phyloP scores from a whole-genome alignment of 2,797 vertebrate genomes.

The Emydoidea blandingii region DNA sequence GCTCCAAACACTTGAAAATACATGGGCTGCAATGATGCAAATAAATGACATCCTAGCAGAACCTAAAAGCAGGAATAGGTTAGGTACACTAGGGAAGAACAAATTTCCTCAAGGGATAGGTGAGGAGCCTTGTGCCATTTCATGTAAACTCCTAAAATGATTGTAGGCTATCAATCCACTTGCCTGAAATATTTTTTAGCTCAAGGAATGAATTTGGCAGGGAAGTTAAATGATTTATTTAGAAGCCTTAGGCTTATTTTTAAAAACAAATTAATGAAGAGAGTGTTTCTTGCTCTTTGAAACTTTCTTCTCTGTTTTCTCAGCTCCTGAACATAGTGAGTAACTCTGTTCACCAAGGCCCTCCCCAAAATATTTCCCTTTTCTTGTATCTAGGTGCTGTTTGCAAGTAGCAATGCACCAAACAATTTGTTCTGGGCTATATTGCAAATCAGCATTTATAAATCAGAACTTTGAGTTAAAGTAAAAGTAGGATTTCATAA shows the following conservation, averaged over 20 bases:
- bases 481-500: slow-evolving; percentile 70
- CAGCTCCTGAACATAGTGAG: background rate
- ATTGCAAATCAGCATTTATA: slow-evolving; percentile 62
- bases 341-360: background rate
- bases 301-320: background rate
- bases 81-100: slow-evolving; percentile 36
- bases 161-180: slow-evolving; percentile 24
- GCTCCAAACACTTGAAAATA: slow-evolving; percentile 34
- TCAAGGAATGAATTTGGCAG: slow-evolving; percentile 14
- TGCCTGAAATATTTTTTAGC: slow-evolving; percentile 25
- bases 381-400: background rate
- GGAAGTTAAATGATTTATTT: slow-evolving; percentile 11
- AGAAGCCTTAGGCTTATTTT: background rate
- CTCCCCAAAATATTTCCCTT: background rate
- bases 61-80: slow-evolving; percentile 33
- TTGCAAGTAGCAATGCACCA: background rate
- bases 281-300: background rate
- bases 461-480: slow-evolving; percentile 69
- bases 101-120: slow-evolving; percentile 31
- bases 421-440: slow-evolving; percentile 17
- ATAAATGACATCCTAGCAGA: slow-evolving; percentile 53
- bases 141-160: slow-evolving; percentile 25
- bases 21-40: slow-evolving; percentile 43
- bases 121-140: slow-evolving; percentile 16
- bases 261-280: background rate